These are phyloP conservation scores for Botia almorhae DNA, from an alignment of 2,797 vertebrate species.

Conservation along the genomic window DNA sequence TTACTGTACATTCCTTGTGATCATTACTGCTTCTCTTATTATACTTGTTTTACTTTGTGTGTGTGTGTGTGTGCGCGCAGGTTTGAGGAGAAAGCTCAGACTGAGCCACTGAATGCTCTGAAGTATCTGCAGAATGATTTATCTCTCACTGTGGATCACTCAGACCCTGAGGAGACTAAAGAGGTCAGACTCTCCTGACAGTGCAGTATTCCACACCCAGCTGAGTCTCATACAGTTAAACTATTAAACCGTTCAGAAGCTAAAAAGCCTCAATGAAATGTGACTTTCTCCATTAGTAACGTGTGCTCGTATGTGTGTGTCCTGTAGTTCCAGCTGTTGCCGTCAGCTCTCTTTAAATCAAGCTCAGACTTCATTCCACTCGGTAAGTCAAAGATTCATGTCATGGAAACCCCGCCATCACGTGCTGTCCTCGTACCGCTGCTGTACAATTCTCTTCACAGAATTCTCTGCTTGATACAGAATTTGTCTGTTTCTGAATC, in stretches of 20 bases:
- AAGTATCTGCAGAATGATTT: constrained; percentile 98
- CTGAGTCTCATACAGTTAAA: too few relatives aligned
- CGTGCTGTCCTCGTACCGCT: neutral
- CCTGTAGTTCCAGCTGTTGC: constrained; percentile 93
- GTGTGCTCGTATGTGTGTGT: constrained; percentile 9
- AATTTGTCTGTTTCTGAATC: neutral
- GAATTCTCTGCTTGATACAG: neutral
- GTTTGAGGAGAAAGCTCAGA: constrained; percentile 97
- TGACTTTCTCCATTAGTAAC: neutral
- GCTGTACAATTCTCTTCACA: neutral
- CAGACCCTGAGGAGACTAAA: constrained; percentile 95
- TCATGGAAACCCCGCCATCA: too few relatives aligned
- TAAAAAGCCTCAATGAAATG: too few relatives aligned
- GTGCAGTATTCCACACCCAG: too few relatives aligned
- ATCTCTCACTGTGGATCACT: constrained; percentile 96
- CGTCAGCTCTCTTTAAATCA: constrained; percentile 96
- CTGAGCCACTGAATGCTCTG: constrained; percentile 92
- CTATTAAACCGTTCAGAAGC: too few relatives aligned
- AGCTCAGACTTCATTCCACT: constrained; percentile 95
- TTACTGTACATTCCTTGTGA: constrained; percentile 24
- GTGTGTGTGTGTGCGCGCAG: constrained; percentile 67
- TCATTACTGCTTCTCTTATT: too few relatives aligned
- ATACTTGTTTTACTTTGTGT: neutral
- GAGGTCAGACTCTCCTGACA: constrained; percentile 80
- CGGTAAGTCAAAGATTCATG: constrained; percentile 77